phyloP scores from a whole-genome alignment of 2,888 invertebrate species.

The Brachycybe producta region DNA sequence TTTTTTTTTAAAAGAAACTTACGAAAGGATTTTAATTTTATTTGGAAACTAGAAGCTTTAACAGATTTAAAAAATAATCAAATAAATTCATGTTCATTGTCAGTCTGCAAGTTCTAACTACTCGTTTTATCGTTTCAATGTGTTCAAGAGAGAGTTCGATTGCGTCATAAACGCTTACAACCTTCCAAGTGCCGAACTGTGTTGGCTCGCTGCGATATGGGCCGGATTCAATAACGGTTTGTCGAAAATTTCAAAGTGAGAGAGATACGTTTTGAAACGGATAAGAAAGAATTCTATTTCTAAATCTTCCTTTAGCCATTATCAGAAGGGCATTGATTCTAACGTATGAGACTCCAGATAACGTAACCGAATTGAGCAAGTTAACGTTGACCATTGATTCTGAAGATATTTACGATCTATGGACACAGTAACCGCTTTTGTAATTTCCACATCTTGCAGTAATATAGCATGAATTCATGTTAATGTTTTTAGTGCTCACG shows the following conservation, averaged over 20 bases:
- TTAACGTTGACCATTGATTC: background rate
- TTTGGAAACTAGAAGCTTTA: no score
- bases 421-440: background rate
- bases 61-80: no score
- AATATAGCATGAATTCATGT: background rate
- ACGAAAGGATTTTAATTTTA: no score
- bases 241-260: background rate
- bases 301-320: constrained; percentile 1
- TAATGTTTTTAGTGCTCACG: constrained; percentile 6
- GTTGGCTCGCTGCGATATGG: constrained; percentile 13
- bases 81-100: no score
- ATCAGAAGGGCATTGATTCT: background rate
- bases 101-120: background rate
- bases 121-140: background rate
- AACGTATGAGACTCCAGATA: background rate
- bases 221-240: background rate
- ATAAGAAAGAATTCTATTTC: background rate
- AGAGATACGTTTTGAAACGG: background rate
- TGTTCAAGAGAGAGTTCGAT: constrained; percentile 4
- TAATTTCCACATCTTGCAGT: background rate
- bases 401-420: background rate
- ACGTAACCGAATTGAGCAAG: constrained; percentile 2
- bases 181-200: background rate
- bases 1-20: no score
- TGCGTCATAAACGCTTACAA: background rate